Percentiles rank a stretch among this genome's conserved stretches.
Evolutionary conservation across 2,888 invertebrate species (phyloP).

Genomic region (Myopa testacea): DNA sequence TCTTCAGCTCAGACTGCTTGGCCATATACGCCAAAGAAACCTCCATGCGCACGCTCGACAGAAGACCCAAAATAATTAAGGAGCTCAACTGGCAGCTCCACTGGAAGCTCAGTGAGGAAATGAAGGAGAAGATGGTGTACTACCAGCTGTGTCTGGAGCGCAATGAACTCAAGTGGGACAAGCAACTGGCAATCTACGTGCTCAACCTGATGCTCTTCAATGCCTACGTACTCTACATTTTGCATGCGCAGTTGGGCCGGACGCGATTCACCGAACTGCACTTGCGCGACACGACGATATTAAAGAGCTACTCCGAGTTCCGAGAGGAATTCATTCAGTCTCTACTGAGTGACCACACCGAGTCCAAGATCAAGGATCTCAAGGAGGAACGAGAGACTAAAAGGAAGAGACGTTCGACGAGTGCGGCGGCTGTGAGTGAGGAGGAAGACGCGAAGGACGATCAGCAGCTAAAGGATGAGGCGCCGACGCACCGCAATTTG

Average conservation of each 20-base stretch:
- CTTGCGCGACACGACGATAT: slow-evolving; percentile 24
- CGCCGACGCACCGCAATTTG: background rate
- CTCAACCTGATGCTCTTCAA: slow-evolving; percentile 54
- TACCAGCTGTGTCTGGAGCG: slow-evolving; percentile 50
- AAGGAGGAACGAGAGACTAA: background rate
- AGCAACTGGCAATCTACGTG: slow-evolving; percentile 50
- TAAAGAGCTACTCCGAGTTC: slow-evolving; percentile 51
- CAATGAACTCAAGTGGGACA: slow-evolving; percentile 49
- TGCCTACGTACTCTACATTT: slow-evolving; percentile 50
- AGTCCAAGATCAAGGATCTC: background rate
- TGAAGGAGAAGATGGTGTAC: slow-evolving; percentile 47
- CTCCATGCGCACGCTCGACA: slow-evolving; percentile 50
- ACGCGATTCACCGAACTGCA: slow-evolving; percentile 22
- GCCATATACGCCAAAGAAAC: slow-evolving; percentile 55
- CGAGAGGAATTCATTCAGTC: slow-evolving; percentile 51
- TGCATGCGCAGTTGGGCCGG: slow-evolving; percentile 45
- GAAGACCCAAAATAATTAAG: slow-evolving; percentile 54
- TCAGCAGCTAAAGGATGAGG: background rate
- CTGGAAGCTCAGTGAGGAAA: slow-evolving; percentile 41
- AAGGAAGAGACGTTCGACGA: background rate
- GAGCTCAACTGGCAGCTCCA: slow-evolving; percentile 54
- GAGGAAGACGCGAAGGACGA: slow-evolving; percentile 6
- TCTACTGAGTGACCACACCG: slow-evolving; percentile 45
- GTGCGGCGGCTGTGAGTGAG: background rate
- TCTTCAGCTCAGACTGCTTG: slow-evolving; percentile 57